These are phyloP conservation scores for Dendrocincla fuliginosa DNA, from an alignment of 2,797 vertebrate species.

Conservation along the genomic window DNA sequence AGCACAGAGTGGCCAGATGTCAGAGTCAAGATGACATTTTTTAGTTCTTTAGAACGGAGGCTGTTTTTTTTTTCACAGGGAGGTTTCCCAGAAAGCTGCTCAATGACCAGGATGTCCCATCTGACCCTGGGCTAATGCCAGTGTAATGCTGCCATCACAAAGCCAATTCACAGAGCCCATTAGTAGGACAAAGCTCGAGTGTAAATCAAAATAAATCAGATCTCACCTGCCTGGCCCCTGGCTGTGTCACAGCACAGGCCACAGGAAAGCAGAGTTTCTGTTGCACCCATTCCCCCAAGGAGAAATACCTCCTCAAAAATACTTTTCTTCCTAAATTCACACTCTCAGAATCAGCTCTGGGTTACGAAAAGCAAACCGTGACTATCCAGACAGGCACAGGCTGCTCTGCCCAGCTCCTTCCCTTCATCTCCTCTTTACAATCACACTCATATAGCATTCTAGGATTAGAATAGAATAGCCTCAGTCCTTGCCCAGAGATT, in stretches of 20 bases:
- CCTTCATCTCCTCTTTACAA: not conserved
- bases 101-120: not conserved
- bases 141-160: not conserved
- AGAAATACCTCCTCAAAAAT: not conserved
- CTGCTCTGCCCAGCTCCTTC: not conserved
- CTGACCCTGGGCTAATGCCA: not conserved
- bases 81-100: not conserved
- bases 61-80: not conserved
- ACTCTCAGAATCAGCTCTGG: not conserved
- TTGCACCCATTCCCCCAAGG: not conserved
- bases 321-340: not conserved
- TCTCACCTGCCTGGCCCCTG: not conserved
- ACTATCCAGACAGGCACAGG: not conserved
- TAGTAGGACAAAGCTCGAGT: not conserved
- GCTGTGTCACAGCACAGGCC: fast-evolving
- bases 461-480: not conserved
- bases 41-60: not conserved
- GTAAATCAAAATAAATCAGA: not conserved
- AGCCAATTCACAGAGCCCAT: not conserved
- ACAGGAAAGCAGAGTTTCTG: not conserved
- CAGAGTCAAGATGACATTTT: not conserved
- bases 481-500: not conserved
- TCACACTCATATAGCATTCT: fast-evolving
- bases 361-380: not conserved
- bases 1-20: not conserved